Base-by-base conservation (phyloP, 2,797 vertebrate genomes). In the Alfaro cultratus region DNA sequence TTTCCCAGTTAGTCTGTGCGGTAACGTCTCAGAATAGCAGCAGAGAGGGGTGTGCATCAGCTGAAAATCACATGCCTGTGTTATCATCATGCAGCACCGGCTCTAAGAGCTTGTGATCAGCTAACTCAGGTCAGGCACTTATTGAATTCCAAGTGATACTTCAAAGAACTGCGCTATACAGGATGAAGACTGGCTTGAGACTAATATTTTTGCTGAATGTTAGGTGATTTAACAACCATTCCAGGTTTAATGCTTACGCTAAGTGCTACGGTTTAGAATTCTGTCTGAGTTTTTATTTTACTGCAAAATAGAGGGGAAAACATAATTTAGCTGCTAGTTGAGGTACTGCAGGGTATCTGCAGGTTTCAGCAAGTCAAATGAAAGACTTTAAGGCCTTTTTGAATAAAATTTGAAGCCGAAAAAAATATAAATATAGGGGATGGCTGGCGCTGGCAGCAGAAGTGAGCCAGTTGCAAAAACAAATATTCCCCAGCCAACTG, bases 41-140 rank as follows among this genome's bases (percentile, higher is more conserved):
- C 81, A 39, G 76, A 21, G 76, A 26, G 68, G 23, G 75, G 67
- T 75, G 84, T 31, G 70, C 75, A 79, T 89, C 84, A 90, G 82
- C 86, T 88, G 76, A 81, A 87, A 75, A 88, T 86, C 90, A 88
- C 90, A 91, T 83, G 90, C 78, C 73, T 2, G 47, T 46, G 78
- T 62, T 83, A 85, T 86, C 79, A 80, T 73, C 49, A 34, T 53
- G 77, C 85, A 85, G 70, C 76, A 26, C 73, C 31, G 78, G 78
- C 62, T 78, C 79, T 77, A 74, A 47, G 62, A 67, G 78, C 71
- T 23, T 67, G 72, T 53, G 60, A 85, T 86, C 79, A 26, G 68
- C 73, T 78, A 7, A 77, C 77, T 73, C 34, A 80, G 45, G 57
- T 73, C 29, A 67, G 70, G 45, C 49, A 53, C 29, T 47, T 79